Evolutionary conservation across 2,888 invertebrate genomes (phyloP).

Genomic region (Andrena marginata): DNA sequence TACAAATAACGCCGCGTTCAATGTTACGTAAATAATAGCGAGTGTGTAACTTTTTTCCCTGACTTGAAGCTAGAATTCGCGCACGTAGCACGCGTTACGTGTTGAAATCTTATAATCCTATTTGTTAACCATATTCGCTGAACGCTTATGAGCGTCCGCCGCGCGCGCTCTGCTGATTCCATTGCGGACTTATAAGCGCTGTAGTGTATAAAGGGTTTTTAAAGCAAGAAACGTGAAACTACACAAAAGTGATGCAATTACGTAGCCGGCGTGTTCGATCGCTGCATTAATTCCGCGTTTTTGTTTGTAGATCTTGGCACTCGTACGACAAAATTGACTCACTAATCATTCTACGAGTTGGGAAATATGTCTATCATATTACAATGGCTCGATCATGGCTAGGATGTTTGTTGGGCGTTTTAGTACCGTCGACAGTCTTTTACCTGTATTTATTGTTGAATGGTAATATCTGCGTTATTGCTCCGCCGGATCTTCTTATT

Average conservation of each 20-base stretch:
- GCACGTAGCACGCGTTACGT: not conserved
- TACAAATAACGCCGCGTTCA: no score
- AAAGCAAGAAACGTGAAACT: not conserved
- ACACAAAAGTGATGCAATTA: not conserved
- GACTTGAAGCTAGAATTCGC: not conserved
- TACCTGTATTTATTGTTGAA: conserved; percentile 79
- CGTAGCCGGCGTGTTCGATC: no score
- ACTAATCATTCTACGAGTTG: conserved; percentile 68
- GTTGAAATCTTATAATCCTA: not conserved
- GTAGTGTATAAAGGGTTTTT: not conserved
- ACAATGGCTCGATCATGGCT: conserved; percentile 83
- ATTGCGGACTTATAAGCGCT: not conserved
- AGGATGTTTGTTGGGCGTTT: conserved; percentile 77
- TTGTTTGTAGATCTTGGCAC: conserved; percentile 42
- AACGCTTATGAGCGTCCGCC: no score
- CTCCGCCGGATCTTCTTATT: not conserved
- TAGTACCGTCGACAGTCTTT: conserved; percentile 74
- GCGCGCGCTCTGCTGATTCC: no score
- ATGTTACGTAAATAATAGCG: not conserved
- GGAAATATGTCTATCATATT: conserved; percentile 78
- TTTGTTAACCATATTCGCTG: not conserved
- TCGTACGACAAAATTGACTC: conserved; percentile 26
- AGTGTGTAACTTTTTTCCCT: not conserved
- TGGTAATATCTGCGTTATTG: conserved; percentile 71
- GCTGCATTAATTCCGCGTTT: not conserved